Conservation (phyloP, 2,797 vertebrate genomes). For the Tolypeutes matacus region DNA sequence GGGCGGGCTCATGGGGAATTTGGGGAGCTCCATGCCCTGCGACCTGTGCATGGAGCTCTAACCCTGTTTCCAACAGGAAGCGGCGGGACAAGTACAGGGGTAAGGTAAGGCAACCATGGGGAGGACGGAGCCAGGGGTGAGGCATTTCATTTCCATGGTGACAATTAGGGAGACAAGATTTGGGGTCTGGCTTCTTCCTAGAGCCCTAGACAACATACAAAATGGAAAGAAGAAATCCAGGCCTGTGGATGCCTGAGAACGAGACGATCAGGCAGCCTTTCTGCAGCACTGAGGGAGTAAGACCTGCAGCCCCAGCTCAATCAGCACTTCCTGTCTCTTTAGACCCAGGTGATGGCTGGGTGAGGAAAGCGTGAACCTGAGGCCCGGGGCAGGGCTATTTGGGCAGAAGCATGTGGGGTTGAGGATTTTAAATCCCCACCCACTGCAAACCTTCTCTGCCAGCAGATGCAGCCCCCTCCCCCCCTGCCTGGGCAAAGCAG, state of each 20-base stretch:
- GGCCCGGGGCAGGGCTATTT: accelerated
- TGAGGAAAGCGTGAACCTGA: not conserved
- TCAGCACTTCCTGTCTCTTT: not conserved
- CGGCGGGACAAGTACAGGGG: not conserved
- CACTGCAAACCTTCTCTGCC: no score
- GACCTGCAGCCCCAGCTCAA: not conserved
- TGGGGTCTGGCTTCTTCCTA: not conserved
- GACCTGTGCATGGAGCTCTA: accelerated
- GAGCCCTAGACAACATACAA: not conserved
- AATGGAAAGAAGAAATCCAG: not conserved
- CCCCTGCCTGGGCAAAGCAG: no score
- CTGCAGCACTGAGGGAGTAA: not conserved
- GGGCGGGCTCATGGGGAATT: not conserved
- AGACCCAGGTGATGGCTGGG: not conserved
- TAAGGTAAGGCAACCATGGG: not conserved
- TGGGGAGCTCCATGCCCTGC: no score
- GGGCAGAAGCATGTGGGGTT: not conserved
- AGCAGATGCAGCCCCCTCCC: not conserved
- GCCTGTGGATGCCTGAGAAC: not conserved
- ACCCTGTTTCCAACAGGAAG: not conserved
- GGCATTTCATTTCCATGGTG: not conserved
- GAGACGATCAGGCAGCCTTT: not conserved
- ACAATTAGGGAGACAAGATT: not conserved
- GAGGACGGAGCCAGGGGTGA: accelerated
- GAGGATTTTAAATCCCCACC: not conserved